Percentiles rank a stretch among this genome's conserved stretches.
phyloP scores from a whole-genome alignment of 2,113 vertebrate genomes.

The Natator depressus region DNA sequence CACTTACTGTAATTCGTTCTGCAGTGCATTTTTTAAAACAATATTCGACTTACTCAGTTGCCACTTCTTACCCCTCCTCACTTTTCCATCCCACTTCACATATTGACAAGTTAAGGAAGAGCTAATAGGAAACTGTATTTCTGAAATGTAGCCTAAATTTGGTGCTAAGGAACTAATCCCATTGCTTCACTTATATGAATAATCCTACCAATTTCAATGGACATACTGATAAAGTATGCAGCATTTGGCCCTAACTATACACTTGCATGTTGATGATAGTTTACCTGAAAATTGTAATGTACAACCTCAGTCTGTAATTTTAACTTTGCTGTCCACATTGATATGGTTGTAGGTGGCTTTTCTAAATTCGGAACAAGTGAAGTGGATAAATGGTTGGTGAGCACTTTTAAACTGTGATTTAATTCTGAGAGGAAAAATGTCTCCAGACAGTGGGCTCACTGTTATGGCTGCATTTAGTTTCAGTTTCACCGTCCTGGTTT shows the following conservation, averaged over 20 bases:
- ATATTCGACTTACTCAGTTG: background rate
- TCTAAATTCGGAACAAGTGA: background rate
- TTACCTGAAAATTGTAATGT: background rate
- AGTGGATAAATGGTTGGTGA: background rate
- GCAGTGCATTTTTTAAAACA: background rate
- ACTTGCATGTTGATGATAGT: background rate
- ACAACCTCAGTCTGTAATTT: background rate
- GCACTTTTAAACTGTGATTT: background rate
- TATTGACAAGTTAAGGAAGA: background rate
- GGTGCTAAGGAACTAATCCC: background rate
- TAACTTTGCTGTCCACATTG: background rate
- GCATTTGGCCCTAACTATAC: background rate
- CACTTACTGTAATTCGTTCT: background rate
- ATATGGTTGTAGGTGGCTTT: background rate
- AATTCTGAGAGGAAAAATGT: background rate
- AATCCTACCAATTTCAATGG: background rate
- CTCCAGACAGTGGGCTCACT: background rate
- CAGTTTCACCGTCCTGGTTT: background rate
- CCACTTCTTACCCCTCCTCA: background rate
- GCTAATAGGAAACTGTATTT: background rate
- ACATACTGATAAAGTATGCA: background rate
- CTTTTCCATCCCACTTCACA: background rate
- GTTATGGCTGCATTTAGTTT: background rate
- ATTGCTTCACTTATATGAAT: background rate
- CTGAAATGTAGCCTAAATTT: background rate